phyloP scores from a whole-genome alignment of 2,113 vertebrate species.

The Ginglymostoma cirratum region DNA sequence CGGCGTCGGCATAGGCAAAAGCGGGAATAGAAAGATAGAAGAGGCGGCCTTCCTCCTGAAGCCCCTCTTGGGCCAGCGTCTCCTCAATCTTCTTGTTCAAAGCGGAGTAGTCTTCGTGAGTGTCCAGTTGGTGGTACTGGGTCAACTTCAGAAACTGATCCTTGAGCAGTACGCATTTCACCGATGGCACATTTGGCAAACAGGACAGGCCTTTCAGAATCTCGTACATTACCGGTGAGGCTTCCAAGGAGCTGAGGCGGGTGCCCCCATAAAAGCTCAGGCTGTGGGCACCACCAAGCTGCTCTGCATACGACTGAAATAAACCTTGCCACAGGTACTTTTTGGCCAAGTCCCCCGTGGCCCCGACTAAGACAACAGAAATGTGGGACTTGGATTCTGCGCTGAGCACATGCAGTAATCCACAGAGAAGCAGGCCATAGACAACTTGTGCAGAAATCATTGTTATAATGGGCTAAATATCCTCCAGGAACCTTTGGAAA shows the following conservation, averaged over 20 bases:
- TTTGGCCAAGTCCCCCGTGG: constrained; percentile 82
- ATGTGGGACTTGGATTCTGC: constrained; percentile 64
- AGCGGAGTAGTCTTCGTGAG: constrained; percentile 61
- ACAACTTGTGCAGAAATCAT: constrained; percentile 56
- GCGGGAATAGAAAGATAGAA: constrained; percentile 91
- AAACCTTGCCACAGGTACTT: constrained; percentile 94
- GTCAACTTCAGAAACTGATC: constrained; percentile 76
- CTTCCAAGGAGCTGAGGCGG: constrained; percentile 52
- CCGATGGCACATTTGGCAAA: constrained; percentile 47
- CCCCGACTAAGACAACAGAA: constrained; percentile 77
- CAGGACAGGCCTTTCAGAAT: constrained; percentile 74
- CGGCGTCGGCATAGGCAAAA: constrained; percentile 76
- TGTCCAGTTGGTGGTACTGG: constrained; percentile 71
- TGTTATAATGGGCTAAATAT: neutral
- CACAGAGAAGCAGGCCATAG: constrained; percentile 53
- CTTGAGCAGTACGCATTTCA: constrained; percentile 70
- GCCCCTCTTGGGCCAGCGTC: constrained; percentile 58
- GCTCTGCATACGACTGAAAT: constrained; percentile 76
- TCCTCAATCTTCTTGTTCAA: constrained; percentile 62
- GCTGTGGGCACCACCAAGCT: constrained; percentile 64
- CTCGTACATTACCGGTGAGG: constrained; percentile 61
- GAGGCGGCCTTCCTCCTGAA: constrained; percentile 74
- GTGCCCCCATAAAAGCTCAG: constrained; percentile 83
- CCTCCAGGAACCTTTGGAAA: neutral
- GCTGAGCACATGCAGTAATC: constrained; percentile 46